Evolutionary conservation across 2,113 vertebrate genomes (phyloP).

Genomic region (Nematolebias whitei): DNA sequence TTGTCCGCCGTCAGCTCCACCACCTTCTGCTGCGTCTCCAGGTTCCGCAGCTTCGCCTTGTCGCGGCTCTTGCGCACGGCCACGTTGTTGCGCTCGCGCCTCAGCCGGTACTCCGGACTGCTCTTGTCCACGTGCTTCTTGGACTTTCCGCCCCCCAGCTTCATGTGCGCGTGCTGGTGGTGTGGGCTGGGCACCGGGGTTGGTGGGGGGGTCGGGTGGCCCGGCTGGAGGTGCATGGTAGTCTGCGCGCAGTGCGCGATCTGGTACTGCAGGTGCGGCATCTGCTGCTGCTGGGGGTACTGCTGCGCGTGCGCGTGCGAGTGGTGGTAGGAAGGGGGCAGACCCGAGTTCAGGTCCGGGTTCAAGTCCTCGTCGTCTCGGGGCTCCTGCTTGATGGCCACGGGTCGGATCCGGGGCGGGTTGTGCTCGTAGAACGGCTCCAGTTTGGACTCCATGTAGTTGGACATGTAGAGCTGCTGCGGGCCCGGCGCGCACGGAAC

Average conservation of each 20-base stretch:
- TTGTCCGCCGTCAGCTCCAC: slow-evolving; percentile 93
- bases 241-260: slow-evolving; percentile 96
- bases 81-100: slow-evolving; percentile 97
- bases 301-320: slow-evolving; percentile 62
- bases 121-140: slow-evolving; percentile 95
- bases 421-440: slow-evolving; percentile 88
- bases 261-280: slow-evolving; percentile 95
- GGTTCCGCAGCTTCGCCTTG: slow-evolving; percentile 97
- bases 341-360: slow-evolving; percentile 81
- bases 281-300: slow-evolving; percentile 67
- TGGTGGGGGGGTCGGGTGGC: slow-evolving; percentile 95
- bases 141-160: slow-evolving; percentile 79
- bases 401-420: slow-evolving; percentile 85
- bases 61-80: slow-evolving; percentile 97
- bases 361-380: slow-evolving; percentile 88
- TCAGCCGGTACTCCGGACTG: slow-evolving; percentile 93
- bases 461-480: slow-evolving; percentile 84
- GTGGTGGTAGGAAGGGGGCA: slow-evolving; percentile 84
- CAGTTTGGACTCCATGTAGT: slow-evolving; percentile 89
- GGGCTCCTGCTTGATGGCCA: slow-evolving; percentile 96
- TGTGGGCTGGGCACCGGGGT: slow-evolving; percentile 95
- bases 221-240: slow-evolving; percentile 94
- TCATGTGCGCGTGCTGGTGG: slow-evolving; percentile 73
- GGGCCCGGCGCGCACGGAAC: slow-evolving; percentile 53
- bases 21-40: slow-evolving; percentile 97